Evolutionary conservation across 1,140 invertebrate species (phyloP).

Genomic region (Eurosta solidaginis): DNA sequence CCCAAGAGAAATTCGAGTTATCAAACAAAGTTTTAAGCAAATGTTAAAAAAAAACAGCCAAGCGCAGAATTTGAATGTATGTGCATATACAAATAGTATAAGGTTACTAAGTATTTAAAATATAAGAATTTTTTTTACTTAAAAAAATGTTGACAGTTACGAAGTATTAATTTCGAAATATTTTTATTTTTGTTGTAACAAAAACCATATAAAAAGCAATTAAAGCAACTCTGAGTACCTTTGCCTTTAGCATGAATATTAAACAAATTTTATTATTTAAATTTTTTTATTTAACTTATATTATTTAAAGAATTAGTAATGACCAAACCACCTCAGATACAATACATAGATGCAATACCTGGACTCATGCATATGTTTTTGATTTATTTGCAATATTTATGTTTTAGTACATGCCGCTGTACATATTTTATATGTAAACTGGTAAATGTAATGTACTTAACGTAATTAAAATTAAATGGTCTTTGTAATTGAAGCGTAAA

Average conservation of each 20-base stretch:
- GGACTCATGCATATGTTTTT: too few species aligned
- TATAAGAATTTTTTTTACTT: too few species aligned
- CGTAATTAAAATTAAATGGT: too few species aligned
- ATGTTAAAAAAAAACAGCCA: not conserved
- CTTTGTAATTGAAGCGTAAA: too few species aligned
- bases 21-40: not conserved
- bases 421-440: too few species aligned
- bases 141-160: too few species aligned
- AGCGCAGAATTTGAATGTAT: too few species aligned
- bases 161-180: not conserved
- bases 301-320: not conserved
- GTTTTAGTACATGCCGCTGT: too few species aligned
- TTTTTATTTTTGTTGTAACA: not conserved
- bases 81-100: too few species aligned
- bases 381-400: too few species aligned
- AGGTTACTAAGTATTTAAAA: too few species aligned
- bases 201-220: not conserved
- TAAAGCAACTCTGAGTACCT: constrained; percentile 8
- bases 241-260: not conserved
- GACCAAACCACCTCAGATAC: constrained; percentile 12
- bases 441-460: too few species aligned
- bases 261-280: not conserved
- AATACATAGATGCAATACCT: not conserved
- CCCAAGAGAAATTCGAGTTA: not conserved
- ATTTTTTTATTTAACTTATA: not conserved